Evolutionary conservation across 2,888 invertebrate genomes (phyloP).

Genomic region (Noctuana brunneofusca): DNA sequence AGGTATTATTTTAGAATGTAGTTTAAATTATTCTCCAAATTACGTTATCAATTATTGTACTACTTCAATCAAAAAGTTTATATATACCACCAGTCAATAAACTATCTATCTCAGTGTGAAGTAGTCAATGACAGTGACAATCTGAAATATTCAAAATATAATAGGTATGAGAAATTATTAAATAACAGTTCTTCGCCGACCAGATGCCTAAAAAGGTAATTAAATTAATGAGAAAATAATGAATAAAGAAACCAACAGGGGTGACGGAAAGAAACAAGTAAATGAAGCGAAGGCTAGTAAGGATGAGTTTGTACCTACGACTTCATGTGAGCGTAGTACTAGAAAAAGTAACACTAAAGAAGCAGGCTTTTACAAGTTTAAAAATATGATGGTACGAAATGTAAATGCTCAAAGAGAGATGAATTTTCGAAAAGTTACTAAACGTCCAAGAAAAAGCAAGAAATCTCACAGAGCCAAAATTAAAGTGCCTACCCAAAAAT

Average conservation of each 20-base stretch:
- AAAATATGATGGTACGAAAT: conserved; percentile 58
- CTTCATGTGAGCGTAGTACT: conserved; percentile 45
- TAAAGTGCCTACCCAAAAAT: conserved; percentile 34
- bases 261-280: conserved; percentile 42
- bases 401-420: conserved; percentile 46
- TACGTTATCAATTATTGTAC: too few relatives aligned
- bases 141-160: conserved; percentile 41
- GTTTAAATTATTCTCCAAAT: too few relatives aligned
- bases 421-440: conserved; percentile 42
- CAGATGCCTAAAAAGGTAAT: background rate
- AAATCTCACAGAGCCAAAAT: conserved; percentile 45
- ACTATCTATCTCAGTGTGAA: background rate
- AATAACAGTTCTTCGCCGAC: conserved; percentile 9
- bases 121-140: conserved; percentile 17
- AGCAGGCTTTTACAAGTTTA: conserved; percentile 61
- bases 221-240: conserved; percentile 15
- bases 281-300: conserved; percentile 42
- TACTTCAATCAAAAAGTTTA: background rate
- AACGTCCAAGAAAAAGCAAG: conserved; percentile 47
- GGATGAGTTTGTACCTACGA: conserved; percentile 1
- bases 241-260: conserved; percentile 46
- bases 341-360: conserved; percentile 56
- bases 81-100: background rate
- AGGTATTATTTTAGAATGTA: too few relatives aligned
- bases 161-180: conserved; percentile 45